Evolutionary conservation across 1,140 invertebrate genomes (phyloP).

Genomic region (Delia radicum): DNA sequence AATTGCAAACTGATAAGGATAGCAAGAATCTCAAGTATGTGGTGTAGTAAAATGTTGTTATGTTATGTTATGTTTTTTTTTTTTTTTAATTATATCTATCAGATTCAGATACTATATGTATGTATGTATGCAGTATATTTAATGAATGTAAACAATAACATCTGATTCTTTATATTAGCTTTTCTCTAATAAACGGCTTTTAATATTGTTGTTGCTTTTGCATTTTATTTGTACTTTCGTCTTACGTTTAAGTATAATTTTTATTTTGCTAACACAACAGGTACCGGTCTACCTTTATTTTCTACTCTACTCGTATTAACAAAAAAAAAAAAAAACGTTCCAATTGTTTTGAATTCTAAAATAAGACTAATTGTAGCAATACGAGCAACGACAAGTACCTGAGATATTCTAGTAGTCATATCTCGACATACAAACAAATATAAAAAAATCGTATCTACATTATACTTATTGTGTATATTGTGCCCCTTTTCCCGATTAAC

Average conservation of each 20-base stretch:
- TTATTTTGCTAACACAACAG: neutral
- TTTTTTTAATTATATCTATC: too few relatives aligned
- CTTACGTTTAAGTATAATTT: neutral
- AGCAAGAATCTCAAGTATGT: too few relatives aligned
- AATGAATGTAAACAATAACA: neutral
- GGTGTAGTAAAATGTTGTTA: too few relatives aligned
- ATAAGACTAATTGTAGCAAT: slow-evolving; percentile 9
- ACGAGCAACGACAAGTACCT: neutral
- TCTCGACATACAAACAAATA: neutral
- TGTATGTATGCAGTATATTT: too few relatives aligned
- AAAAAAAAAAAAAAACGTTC: too few relatives aligned
- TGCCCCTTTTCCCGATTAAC: too few relatives aligned
- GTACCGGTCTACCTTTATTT: too few relatives aligned
- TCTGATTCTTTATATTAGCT: neutral
- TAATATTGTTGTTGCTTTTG: neutral
- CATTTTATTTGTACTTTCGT: neutral
- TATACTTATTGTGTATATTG: too few relatives aligned
- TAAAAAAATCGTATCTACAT: too few relatives aligned
- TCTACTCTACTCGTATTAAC: neutral
- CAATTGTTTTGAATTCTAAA: slow-evolving; percentile 10
- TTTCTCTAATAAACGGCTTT: neutral
- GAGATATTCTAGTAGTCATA: neutral
- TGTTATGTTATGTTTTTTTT: too few relatives aligned
- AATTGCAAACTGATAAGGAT: too few relatives aligned
- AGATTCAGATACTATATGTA: too few relatives aligned